Conservation (phyloP, 2,888 invertebrate genomes). For the Kryphioiulus occultus region DNA sequence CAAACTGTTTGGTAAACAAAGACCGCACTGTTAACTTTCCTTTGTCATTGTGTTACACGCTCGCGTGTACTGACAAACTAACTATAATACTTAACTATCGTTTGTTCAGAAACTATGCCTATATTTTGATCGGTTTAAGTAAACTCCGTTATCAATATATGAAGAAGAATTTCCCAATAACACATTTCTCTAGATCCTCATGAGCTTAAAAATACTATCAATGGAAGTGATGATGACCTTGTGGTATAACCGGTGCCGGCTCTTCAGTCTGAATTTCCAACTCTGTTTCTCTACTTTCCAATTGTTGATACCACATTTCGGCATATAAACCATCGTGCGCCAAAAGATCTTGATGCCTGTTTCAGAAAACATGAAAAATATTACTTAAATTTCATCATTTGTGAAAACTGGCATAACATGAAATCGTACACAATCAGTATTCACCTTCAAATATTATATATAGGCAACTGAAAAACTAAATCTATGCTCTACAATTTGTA, state of each 20-base stretch:
- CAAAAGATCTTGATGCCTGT: constrained; percentile 76
- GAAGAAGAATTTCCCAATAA: background rate
- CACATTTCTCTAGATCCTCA: background rate
- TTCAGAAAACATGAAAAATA: background rate
- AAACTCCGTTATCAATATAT: no score
- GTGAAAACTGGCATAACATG: background rate
- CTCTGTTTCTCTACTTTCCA: constrained; percentile 64
- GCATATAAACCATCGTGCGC: constrained; percentile 78
- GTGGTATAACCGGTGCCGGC: background rate
- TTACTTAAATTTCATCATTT: background rate
- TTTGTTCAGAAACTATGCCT: background rate
- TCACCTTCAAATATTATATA: no score
- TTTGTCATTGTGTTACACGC: no score
- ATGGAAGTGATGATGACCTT: background rate
- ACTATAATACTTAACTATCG: no score
- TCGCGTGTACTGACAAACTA: no score
- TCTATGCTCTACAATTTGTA: no score
- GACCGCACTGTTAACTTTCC: background rate
- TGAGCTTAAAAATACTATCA: background rate
- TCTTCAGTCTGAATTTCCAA: background rate
- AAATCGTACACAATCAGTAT: no score
- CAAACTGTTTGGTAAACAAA: no score
- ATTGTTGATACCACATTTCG: constrained; percentile 92
- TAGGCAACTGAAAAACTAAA: no score
- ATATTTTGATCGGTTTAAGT: no score